A percentile compares a stretch with the other conserved stretches of the same genome.
phyloP scores from a whole-genome alignment of 2,888 invertebrate species.

The Idaea aversata region DNA sequence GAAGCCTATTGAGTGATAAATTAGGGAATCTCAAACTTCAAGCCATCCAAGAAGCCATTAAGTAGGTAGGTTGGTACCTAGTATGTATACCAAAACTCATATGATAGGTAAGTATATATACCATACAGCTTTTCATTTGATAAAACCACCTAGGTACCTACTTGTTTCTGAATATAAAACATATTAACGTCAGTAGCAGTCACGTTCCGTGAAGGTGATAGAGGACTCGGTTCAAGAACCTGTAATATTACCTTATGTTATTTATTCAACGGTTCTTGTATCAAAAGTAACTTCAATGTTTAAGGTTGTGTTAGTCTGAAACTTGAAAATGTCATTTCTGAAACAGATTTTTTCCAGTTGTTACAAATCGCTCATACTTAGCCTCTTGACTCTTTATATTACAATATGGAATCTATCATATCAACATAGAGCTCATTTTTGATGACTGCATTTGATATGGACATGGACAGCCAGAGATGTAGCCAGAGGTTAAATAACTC shows the following conservation, averaged over 20 bases:
- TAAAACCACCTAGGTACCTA: no score
- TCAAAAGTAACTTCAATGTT: no score
- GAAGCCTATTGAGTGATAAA: neutral
- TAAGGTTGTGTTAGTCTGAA: neutral
- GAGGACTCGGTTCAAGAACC: constrained; percentile 25
- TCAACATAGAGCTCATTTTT: neutral
- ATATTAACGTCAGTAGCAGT: constrained; percentile 21
- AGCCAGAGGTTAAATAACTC: no score
- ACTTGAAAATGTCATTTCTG: neutral
- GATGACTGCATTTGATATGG: no score
- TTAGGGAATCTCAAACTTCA: neutral
- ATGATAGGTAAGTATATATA: neutral
- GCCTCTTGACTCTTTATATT: no score
- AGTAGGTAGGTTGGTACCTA: neutral
- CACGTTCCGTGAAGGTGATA: constrained; percentile 30
- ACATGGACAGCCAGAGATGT: no score
- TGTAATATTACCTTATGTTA: constrained; percentile 9
- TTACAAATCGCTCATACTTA: no score
- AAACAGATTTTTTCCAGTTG: neutral
- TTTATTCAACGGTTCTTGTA: neutral
- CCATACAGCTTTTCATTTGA: neutral
- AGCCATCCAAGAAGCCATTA: neutral
- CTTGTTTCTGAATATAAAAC: no score
- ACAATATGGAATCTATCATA: neutral
- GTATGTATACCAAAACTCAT: no score